Base-by-base conservation (phyloP, 2,888 invertebrate species). In the Orchesella flavescens region DNA sequence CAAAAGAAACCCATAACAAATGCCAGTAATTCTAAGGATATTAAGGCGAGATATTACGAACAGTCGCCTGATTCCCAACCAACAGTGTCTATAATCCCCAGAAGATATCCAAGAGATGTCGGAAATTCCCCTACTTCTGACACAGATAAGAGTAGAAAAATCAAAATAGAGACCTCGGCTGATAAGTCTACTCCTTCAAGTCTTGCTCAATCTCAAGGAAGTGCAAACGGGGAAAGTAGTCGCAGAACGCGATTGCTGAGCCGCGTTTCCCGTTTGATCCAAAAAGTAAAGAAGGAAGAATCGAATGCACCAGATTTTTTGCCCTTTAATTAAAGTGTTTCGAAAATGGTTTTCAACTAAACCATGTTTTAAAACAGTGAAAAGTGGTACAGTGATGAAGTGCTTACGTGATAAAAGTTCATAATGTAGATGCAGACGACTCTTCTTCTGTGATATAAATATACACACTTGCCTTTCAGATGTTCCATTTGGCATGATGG, bases 1-100 rank as follows among this genome's bases (percentile, higher is more conserved):
- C 15, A 15, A 57, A 66, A 65, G 24, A 43, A 68, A 63, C 19
- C 13, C 24, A 59, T 43, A 49, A 49, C 17, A 21, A 24, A 44
- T 4, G n/a, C n/a, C 1, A 13, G 55, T 1, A 24, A 1, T 17
- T 63, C n/a, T 49, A 44, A 49, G 17, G 72, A 83, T 4, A 43
- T n/a, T 1, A 81, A 80, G 15, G 34, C 85, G 9, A 57, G 85
- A 49, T 84, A 85, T 19, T 85, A 77, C 59, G 71, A 85, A 23
- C 53, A 57, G 21, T 21, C 24, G 2, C 81, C 84, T 0, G 77
- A 76, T 53, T 72, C 78, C 4, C 74, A 81, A 66, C 85, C 84
- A 1, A 53, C 78, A 5, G 53, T 78, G 1, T 55, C 82, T n/a
- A 71, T 85, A 12, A 72, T 85, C 72, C 85, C 85, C 2, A 49